Percentiles rank a stretch among this genome's conserved stretches.
Conservation (phyloP, 2,888 invertebrate genomes). For the Thelaira solivaga region DNA sequence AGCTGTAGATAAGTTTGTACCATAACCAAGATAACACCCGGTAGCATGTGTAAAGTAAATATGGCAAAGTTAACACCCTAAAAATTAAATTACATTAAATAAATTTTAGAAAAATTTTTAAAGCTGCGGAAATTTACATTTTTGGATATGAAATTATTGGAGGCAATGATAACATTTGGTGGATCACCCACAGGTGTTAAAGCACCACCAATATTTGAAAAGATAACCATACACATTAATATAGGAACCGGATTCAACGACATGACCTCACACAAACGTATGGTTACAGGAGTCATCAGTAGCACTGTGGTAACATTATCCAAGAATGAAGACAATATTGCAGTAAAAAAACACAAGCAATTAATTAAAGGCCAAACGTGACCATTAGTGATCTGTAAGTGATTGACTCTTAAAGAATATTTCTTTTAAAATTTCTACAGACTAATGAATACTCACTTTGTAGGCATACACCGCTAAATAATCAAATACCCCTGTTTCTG, state of each 20-base stretch:
- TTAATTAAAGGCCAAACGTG: conserved; percentile 86
- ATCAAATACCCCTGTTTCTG: conserved; percentile 89
- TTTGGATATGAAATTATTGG: conserved; percentile 76
- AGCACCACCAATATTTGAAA: conserved; percentile 94
- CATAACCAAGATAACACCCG: conserved; percentile 85
- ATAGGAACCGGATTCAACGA: conserved; percentile 92
- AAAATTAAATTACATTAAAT: conserved; percentile 54
- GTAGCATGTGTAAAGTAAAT: conserved; percentile 89
- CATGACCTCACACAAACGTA: conserved; percentile 92
- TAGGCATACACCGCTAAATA: conserved; percentile 85
- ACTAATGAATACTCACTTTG: conserved; percentile 78
- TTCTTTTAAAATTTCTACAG: not conserved
- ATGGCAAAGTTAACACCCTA: conserved; percentile 88
- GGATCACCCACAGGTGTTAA: conserved; percentile 95
- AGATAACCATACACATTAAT: conserved; percentile 91
- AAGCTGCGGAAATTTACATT: conserved; percentile 69
- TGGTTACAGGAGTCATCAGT: conserved; percentile 87
- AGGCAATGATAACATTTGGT: conserved; percentile 80
- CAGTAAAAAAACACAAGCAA: conserved; percentile 84
- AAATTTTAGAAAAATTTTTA: not conserved
- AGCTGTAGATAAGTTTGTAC: conserved; percentile 85
- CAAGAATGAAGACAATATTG: conserved; percentile 83
- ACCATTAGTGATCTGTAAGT: conserved; percentile 82
- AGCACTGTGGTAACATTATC: conserved; percentile 89
- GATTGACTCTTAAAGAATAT: too few relatives aligned